Base-by-base conservation (phyloP, 2,797 vertebrate genomes). In the Chaetophractus vellerosus region DNA sequence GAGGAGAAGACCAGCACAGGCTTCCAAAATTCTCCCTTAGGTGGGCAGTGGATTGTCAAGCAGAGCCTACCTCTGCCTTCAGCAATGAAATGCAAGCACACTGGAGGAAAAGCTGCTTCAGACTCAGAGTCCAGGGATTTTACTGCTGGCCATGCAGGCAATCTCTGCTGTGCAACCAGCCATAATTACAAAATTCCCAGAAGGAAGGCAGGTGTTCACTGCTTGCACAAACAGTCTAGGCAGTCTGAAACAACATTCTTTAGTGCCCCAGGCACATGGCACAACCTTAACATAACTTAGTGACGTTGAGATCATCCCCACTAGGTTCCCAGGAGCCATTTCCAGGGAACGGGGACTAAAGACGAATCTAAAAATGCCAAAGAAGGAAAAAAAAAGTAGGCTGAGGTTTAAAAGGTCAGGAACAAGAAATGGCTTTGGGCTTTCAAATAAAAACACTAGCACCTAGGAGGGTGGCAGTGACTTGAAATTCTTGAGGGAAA, bases 161-260 rank as follows among this genome's bases (percentile, higher is more conserved):
- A 23, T 91, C 45, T 68, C n/a, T 76, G 38, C 48, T 79, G 64
- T 64, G 45, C 55, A 52, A 86, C 38, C 55, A 95, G 48, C 59
- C 66, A 24, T 31, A n/a, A 36, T 92, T 38, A 84, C 33, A 5
- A 76, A 69, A 11, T 18, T 92, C 41, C 82, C 79, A 41, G 74
- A 89, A 94, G 71, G 61, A 93, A 96, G 91, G 57, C 80, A 71
- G 16, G 18, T 91, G n/a, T 91, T 91, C 69, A 88, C 59, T 81
- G 52, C 92, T 88, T 71, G 52, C 12, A 78, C 26, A n/a, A n/a
- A n/a, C n/a, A n/a, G 80, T 66, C 68, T 75, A 90, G 36, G 52
- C 84, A 93, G 38, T 26, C 52, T 76, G 78, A 63, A 41, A 64
- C 48, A 80, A 84, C 26, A 88, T 41, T 89, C 64, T 90, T 80